Conservation (phyloP, 2,113 vertebrate genomes). For the Epinephelus lanceolatus region DNA sequence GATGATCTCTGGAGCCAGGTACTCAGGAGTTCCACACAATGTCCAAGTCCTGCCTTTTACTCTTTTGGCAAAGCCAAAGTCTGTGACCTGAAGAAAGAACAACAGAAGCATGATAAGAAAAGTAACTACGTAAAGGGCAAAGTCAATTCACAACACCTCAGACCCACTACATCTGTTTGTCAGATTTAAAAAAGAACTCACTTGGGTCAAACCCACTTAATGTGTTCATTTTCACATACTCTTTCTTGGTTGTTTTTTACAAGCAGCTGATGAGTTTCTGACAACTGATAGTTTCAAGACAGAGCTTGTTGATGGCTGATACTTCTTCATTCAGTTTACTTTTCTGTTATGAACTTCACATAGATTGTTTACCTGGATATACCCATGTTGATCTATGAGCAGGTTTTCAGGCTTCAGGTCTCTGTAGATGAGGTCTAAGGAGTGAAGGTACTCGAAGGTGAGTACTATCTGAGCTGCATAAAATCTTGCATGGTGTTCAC, state of each 20-base stretch:
- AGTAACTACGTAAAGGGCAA: neutral
- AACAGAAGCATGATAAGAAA: neutral
- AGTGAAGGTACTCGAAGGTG: constrained; percentile 99
- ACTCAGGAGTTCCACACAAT: constrained; percentile 98
- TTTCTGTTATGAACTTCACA: neutral
- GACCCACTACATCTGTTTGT: neutral
- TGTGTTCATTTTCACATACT: neutral
- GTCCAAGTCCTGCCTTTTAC: constrained; percentile 99
- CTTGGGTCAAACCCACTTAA: neutral
- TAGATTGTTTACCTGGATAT: constrained; percentile 92
- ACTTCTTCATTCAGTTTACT: neutral
- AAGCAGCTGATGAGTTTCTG: neutral
- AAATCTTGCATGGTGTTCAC: constrained; percentile 97
- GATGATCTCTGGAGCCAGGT: constrained; percentile 99
- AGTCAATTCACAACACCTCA: neutral
- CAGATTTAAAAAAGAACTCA: neutral
- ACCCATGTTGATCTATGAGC: constrained; percentile 99
- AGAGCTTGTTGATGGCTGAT: neutral
- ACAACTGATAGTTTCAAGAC: neutral
- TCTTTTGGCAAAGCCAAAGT: constrained; percentile 99
- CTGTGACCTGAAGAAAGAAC: constrained; percentile 90
- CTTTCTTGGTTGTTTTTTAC: neutral
- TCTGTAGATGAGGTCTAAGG: constrained; percentile 99
- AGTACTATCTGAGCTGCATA: constrained; percentile 99
- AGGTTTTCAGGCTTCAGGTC: constrained; percentile 99